A percentile compares a stretch with the other conserved stretches of the same genome.
Evolutionary conservation across 2,113 vertebrate species (phyloP).

Genomic region (Channa argus): DNA sequence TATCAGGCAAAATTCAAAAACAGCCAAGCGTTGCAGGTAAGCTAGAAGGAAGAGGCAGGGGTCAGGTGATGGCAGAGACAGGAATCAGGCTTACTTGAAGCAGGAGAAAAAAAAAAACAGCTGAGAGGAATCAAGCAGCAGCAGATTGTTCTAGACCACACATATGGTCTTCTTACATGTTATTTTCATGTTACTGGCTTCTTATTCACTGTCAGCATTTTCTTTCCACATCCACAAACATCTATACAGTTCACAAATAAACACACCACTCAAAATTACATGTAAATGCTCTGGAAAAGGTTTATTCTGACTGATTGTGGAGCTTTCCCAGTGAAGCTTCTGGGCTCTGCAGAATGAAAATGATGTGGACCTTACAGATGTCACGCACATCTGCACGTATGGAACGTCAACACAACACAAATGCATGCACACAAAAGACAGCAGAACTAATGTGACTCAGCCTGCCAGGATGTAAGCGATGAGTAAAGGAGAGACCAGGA

Average conservation of each 20-base stretch:
- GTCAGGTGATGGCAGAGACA: too few species aligned
- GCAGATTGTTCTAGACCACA: not conserved
- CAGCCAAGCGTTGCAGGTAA: too few species aligned
- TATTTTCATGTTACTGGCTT: not conserved
- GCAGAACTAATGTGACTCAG: slow-evolving; percentile 30
- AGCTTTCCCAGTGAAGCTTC: not conserved
- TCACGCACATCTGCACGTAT: slow-evolving; percentile 28
- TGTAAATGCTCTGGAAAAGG: slow-evolving; percentile 15
- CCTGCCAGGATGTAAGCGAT: slow-evolving; percentile 22
- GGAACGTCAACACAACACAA: slow-evolving; percentile 25
- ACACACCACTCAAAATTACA: not conserved
- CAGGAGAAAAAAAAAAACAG: too few species aligned
- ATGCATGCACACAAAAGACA: slow-evolving; percentile 11
- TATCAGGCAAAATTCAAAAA: too few species aligned
- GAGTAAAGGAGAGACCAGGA: not conserved
- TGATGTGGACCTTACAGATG: not conserved
- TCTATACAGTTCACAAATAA: not conserved
- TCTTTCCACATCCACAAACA: not conserved
- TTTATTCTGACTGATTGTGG: not conserved
- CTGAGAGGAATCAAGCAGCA: not conserved
- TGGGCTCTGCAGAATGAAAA: slow-evolving; percentile 3
- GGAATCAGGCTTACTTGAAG: too few species aligned
- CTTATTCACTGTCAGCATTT: not conserved
- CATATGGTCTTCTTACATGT: not conserved
- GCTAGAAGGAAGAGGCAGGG: too few species aligned